These are phyloP conservation scores for Phyllostomus discolor DNA, from an alignment of 2,113 vertebrate genomes.

Conservation along the genomic window DNA sequence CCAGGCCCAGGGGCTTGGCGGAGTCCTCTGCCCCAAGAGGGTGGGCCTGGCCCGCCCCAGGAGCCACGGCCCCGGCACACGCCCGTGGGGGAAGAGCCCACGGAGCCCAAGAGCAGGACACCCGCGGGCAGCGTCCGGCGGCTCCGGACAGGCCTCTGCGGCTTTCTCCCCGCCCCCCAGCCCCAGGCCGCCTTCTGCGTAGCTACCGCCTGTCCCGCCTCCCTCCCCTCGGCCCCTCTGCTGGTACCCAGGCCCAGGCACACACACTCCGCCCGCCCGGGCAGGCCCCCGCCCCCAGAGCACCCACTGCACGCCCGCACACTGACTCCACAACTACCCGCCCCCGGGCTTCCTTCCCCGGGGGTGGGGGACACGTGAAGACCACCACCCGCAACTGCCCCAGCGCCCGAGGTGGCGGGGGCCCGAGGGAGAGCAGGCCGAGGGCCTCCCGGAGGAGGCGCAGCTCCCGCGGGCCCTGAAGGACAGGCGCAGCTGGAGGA, in stretches of 20 bases:
- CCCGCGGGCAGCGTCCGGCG: slow-evolving; percentile 1
- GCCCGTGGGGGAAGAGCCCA: slow-evolving; percentile 62
- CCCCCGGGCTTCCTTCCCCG: neutral
- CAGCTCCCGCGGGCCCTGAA: neutral
- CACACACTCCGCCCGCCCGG: rapidly evolving
- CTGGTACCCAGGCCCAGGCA: rapidly evolving
- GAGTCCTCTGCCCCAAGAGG: neutral
- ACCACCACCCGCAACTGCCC: neutral
- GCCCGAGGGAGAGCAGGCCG: neutral
- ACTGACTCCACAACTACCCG: neutral
- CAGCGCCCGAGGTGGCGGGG: rapidly evolving
- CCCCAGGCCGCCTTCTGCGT: neutral
- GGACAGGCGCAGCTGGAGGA: slow-evolving; percentile 19
- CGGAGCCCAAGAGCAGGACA: slow-evolving; percentile 42
- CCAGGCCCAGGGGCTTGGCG: neutral
- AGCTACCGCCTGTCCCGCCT: neutral
- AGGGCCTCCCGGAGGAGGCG: neutral
- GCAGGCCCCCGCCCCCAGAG: no score
- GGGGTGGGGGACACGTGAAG: rapidly evolving
- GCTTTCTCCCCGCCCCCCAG: neutral
- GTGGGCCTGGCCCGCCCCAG: rapidly evolving
- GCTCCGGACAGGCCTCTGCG: rapidly evolving
- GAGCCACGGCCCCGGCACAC: slow-evolving; percentile 50
- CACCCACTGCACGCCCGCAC: rapidly evolving
- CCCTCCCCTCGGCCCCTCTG: rapidly evolving